A percentile compares a stretch with the other conserved stretches of the same genome.
These are phyloP conservation scores for Noturus placidus DNA, from an alignment of 2,113 vertebrate species.

Conservation along the genomic window DNA sequence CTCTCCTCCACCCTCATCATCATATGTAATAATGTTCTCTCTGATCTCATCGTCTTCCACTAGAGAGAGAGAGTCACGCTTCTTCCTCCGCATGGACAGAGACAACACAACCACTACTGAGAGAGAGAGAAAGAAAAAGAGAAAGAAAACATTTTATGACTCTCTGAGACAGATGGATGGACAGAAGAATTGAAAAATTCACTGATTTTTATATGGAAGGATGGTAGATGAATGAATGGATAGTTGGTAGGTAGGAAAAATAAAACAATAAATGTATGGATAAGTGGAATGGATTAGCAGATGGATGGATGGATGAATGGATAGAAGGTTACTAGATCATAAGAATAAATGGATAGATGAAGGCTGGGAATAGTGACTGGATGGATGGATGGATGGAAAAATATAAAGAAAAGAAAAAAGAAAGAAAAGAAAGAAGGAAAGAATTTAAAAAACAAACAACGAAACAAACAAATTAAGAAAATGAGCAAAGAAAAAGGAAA, in stretches of 20 bases:
- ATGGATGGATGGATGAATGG: not conserved
- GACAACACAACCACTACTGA: conserved; percentile 73
- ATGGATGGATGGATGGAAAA: not conserved
- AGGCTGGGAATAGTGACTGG: not conserved
- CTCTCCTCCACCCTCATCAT: conserved; percentile 86
- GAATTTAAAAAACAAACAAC: not conserved
- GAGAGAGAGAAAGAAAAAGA: conserved; percentile 21
- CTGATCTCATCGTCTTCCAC: conserved; percentile 75
- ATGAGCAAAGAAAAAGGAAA: not conserved
- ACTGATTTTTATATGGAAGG: not conserved
- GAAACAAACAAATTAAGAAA: not conserved
- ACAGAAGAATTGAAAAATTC: not conserved
- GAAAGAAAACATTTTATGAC: not conserved
- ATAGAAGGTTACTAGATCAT: not conserved
- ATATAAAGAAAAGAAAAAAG: not conserved
- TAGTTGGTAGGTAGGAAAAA: not conserved
- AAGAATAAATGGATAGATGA: not conserved
- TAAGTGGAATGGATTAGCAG: not conserved
- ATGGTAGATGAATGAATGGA: not conserved
- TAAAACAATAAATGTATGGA: not conserved
- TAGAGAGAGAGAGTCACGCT: conserved; percentile 69
- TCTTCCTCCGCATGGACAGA: conserved; percentile 71
- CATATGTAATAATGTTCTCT: conserved; percentile 82
- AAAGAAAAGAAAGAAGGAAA: not conserved
- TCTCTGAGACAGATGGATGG: not conserved